phyloP scores from a whole-genome alignment of 1,140 invertebrate genomes.

The Rhyacophila brunnea region DNA sequence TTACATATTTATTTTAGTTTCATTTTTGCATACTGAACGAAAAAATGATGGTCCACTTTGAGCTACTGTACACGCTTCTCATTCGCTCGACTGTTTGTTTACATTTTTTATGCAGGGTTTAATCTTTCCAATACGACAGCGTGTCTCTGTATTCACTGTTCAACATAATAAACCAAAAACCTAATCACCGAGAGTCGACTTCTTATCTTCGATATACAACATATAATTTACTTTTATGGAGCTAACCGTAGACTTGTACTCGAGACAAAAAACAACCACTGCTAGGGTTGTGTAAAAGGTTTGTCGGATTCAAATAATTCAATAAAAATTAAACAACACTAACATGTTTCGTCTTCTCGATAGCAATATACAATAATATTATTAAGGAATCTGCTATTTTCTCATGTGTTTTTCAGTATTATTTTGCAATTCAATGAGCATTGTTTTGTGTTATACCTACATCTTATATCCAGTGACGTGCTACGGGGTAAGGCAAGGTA shows the following conservation, averaged over 20 bases:
- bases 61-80: not conserved
- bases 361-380: too few species aligned
- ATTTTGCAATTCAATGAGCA: too few species aligned
- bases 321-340: too few species aligned
- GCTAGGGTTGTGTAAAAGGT: slow-evolving; percentile 1
- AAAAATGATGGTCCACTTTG: too few species aligned
- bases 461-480: too few species aligned
- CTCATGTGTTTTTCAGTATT: too few species aligned
- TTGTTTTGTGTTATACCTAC: too few species aligned
- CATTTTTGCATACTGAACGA: too few species aligned
- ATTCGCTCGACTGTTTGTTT: slow-evolving; percentile 21
- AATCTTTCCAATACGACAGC: slow-evolving; percentile 20
- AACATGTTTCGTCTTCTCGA: too few species aligned
- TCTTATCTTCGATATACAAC: slow-evolving; percentile 34
- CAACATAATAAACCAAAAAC: slow-evolving; percentile 30
- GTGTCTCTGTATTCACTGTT: slow-evolving; percentile 10
- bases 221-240: slow-evolving; percentile 36
- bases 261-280: slow-evolving; percentile 12
- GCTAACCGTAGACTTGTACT: slow-evolving; percentile 19
- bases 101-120: slow-evolving; percentile 15
- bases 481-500: too few species aligned
- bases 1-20: too few species aligned
- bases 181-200: slow-evolving; percentile 33
- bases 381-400: too few species aligned
- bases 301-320: not conserved